Percentiles rank a stretch among this genome's conserved stretches.
phyloP scores from a whole-genome alignment of 37 sponge, comb jelly and placozoan species.

The Axinella damicornis region DNA sequence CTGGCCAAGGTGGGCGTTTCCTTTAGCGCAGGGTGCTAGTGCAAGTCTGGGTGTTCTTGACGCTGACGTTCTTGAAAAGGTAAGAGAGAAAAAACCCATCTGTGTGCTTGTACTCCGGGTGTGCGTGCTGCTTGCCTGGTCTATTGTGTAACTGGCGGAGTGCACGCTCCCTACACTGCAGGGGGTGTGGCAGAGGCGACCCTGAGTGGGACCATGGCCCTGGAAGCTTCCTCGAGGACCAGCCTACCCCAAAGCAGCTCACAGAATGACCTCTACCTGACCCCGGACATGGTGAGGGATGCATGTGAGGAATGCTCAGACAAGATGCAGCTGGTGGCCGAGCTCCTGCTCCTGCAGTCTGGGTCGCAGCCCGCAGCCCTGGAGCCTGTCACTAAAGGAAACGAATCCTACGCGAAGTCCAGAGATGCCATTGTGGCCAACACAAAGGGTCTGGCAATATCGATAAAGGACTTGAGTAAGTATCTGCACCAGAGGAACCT shows the following conservation, averaged over 20 bases:
- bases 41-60: too few relatives aligned
- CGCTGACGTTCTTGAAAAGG: too few relatives aligned
- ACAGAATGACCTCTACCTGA: not conserved
- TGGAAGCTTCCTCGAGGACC: too few relatives aligned
- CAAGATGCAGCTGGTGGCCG: constrained; percentile 77
- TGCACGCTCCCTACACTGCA: too few relatives aligned
- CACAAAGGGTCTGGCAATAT: constrained; percentile 71
- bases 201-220: too few relatives aligned
- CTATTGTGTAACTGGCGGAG: too few relatives aligned
- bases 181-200: too few relatives aligned
- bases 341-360: constrained; percentile 62
- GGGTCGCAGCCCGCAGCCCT: constrained; percentile 42
- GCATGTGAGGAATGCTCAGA: constrained; percentile 58
- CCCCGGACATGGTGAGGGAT: constrained; percentile 5
- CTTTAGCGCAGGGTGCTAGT: too few relatives aligned
- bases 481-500: constrained; percentile 37
- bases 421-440: constrained; percentile 76
- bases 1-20: not conserved
- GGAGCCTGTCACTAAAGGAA: constrained; percentile 47
- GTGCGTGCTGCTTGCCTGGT: too few relatives aligned
- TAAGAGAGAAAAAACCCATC: too few relatives aligned
- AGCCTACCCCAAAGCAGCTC: not conserved
- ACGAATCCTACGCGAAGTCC: constrained; percentile 41
- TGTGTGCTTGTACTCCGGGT: too few relatives aligned
- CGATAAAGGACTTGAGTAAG: constrained; percentile 51